Base-by-base conservation (phyloP, 2,888 invertebrate genomes). In the Apamea anceps region DNA sequence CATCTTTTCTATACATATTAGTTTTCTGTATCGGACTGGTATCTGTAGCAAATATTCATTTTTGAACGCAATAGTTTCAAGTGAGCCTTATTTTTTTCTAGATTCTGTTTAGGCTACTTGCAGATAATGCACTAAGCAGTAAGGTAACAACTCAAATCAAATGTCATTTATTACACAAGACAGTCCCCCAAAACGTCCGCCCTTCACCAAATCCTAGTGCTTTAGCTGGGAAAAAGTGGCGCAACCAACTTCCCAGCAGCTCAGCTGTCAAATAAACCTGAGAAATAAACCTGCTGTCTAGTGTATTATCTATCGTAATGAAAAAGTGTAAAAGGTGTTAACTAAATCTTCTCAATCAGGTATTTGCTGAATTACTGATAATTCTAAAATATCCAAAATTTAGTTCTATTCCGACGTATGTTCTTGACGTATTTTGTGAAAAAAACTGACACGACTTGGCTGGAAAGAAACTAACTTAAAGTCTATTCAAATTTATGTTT, bases 11-110 rank as follows among this genome's bases (percentile, higher is more conserved):
- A n/a, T 42, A 74, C 8, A 72, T 66, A 60, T 48, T 25, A 62
- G 74, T 79, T 79, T 82, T 72, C 82, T 82, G 82, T 82, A 82
- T 82, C 79, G 74, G 71, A 62, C 67, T 67, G 79, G 10, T 65
- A 79, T 79, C 1, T 72, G 48, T 79, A 72, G 71, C 0, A 65
- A 72, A 62, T 28, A 72, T 62, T 0, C 2, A 10, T 37, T 77
- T 72, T 77, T 70, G 15, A 57, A 5, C 8, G 32, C 45, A 54
- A 45, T 45, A 54, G 32, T 63, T 42, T 51, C 60, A 54, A 32
- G 0, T 18, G 13, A 37, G 1, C 12, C 2, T 3, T 10, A 10
- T 13, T 7, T 0, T 8, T 32, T n/a, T 37, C 62, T 28, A 45
- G 32, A 8, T 45, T 28, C 54, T 54, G 54, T 21, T 28, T 45